Base-by-base conservation (phyloP, 2,113 vertebrate genomes). In the Verasper variegatus region DNA sequence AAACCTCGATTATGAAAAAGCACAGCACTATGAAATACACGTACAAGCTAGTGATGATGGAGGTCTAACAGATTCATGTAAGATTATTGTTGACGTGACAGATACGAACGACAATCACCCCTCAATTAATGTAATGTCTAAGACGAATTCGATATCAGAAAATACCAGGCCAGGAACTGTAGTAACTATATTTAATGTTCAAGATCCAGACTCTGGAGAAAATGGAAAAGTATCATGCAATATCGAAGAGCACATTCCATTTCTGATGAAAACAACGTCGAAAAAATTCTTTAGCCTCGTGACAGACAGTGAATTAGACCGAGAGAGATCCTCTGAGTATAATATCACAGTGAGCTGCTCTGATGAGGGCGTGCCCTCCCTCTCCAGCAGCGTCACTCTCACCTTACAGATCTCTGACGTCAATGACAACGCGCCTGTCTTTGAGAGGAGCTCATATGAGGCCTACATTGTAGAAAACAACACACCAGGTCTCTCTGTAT, bases 21-120 rank as follows among this genome's bases (percentile, higher is more conserved):
- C 71, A 1, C 58, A 69, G 6, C 54, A 76, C 0, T 79, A 81
- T 79, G 74, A 87, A 76, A 81, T 87, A 68, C 64, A 84, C 3
- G 68, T 87, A 2, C 74, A 94, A 55, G 95, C 94, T 0, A 92
- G 52, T 49, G 95, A 95, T 21, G 90, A 91, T 0, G 94, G 95
- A 0, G 91, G 93, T 0, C 71, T 95, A 0, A 65, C 75, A 0
- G 84, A 91, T 1, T 94, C 91, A 0, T 93, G 94, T 70, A 84
- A 93, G 0, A 82, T 96, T 15, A 80, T 92, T 52, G 90, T 94
- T 20, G 93, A 94, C 56, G 81, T 95, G 10, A 70, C 86, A 0
- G 94, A 95, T 76, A 89, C 90, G 0, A 95, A 95, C 68, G 94
- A 95, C 56, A 95, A 93, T 68, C 58, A 65, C 0, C 94, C 94